phyloP scores from a whole-genome alignment of 2,113 vertebrate genomes.

The Columba livia region DNA sequence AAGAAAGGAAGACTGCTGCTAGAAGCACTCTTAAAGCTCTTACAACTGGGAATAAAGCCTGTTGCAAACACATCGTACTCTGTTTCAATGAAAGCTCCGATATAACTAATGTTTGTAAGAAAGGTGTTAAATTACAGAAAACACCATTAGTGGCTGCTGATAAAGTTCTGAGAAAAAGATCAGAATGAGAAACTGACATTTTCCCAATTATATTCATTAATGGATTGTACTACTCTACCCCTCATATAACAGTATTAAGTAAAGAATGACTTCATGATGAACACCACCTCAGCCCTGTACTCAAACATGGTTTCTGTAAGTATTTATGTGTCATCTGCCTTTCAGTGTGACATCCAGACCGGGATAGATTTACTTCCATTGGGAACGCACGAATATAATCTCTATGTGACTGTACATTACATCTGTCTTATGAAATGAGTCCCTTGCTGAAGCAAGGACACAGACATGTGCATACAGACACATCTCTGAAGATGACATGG shows the following conservation, averaged over 20 bases:
- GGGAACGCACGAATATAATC: background rate
- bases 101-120: background rate
- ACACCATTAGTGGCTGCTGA: background rate
- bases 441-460: background rate
- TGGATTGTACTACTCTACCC: background rate
- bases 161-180: background rate
- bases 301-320: background rate
- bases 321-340: background rate
- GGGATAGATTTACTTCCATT: background rate
- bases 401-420: too few relatives aligned
- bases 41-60: background rate
- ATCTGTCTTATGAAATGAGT: background rate
- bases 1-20: background rate
- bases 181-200: background rate
- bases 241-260: background rate
- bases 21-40: background rate
- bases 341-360: background rate
- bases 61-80: background rate
- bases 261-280: background rate
- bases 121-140: background rate
- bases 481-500: background rate
- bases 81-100: background rate
- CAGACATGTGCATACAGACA: background rate
- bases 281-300: background rate
- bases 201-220: background rate